Conservation (phyloP, 2,797 vertebrate species). For the Clarias pachynema region DNA sequence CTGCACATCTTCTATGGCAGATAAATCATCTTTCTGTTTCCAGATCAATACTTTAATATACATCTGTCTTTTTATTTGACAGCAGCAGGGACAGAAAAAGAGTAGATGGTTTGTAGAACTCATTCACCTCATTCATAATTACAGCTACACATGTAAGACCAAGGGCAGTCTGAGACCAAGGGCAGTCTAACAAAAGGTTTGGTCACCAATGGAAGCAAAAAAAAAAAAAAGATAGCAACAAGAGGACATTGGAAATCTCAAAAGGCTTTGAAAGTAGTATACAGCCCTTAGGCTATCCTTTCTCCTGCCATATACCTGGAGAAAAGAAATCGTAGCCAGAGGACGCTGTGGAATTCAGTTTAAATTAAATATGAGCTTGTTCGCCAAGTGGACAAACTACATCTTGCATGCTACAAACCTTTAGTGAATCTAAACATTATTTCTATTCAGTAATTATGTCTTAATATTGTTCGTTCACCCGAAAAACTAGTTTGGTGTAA, state of each 20-base stretch:
- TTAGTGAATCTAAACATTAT: slow-evolving; percentile 19
- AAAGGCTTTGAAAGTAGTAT: slow-evolving; percentile 49
- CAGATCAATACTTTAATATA: slow-evolving; percentile 25
- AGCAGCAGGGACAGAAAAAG: slow-evolving; percentile 23
- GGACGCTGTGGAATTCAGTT: slow-evolving; percentile 35
- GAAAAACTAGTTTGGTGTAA: background rate
- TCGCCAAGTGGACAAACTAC: slow-evolving; percentile 32
- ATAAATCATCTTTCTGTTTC: slow-evolving; percentile 2
- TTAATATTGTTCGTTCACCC: slow-evolving; percentile 10
- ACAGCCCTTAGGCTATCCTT: slow-evolving; percentile 55
- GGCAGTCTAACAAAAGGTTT: slow-evolving; percentile 49
- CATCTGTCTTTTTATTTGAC: slow-evolving; percentile 21
- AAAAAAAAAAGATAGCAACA: slow-evolving; percentile 41
- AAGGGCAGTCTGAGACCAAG: slow-evolving; percentile 56
- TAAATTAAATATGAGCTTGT: slow-evolving; percentile 56
- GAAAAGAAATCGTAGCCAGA: slow-evolving; percentile 51
- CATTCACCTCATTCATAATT: slow-evolving; percentile 54
- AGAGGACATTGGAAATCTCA: slow-evolving; percentile 48
- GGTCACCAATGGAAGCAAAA: slow-evolving; percentile 24
- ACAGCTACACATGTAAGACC: slow-evolving; percentile 53
- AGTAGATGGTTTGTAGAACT: slow-evolving; percentile 37
- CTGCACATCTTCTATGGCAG: background rate
- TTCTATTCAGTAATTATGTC: slow-evolving; percentile 18
- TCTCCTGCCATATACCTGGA: slow-evolving; percentile 42
- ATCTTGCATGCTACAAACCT: slow-evolving; percentile 19